Evolutionary conservation across 2,888 invertebrate species (phyloP).

Genomic region (Pyrocoelia pectoralis): DNA sequence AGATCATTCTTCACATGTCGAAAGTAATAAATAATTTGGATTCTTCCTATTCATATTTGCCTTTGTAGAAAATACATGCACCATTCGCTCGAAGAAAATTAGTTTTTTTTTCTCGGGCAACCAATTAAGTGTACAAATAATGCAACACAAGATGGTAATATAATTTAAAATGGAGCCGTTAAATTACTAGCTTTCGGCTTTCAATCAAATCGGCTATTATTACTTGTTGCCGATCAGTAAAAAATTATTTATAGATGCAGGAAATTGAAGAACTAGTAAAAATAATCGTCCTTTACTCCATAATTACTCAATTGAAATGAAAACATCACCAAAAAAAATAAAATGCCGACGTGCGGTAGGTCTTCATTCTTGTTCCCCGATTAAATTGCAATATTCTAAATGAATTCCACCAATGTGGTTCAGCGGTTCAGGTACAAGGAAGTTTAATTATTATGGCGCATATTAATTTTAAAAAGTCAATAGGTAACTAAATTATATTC

Average conservation of each 20-base stretch:
- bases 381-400: background rate
- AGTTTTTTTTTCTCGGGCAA: background rate
- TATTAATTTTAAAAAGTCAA: too few species aligned
- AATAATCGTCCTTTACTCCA: background rate
- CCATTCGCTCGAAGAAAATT: background rate
- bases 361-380: background rate
- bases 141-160: background rate
- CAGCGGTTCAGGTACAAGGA: too few species aligned
- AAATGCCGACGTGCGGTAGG: background rate
- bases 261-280: background rate
- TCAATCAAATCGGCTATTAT: background rate
- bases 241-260: background rate
- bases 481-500: too few species aligned
- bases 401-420: too few species aligned
- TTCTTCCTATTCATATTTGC: too few species aligned
- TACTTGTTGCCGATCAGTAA: background rate
- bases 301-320: background rate
- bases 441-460: too few species aligned
- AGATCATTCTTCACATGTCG: too few species aligned
- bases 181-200: conserved; percentile 1
- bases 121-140: background rate
- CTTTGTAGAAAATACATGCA: too few species aligned
- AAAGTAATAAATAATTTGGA: too few species aligned
- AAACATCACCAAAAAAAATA: background rate
- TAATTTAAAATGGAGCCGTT: background rate